A percentile compares a stretch with the other conserved stretches of the same genome.
phyloP scores from a whole-genome alignment of 2,797 vertebrate species.

The Chrysocyon brachyurus region DNA sequence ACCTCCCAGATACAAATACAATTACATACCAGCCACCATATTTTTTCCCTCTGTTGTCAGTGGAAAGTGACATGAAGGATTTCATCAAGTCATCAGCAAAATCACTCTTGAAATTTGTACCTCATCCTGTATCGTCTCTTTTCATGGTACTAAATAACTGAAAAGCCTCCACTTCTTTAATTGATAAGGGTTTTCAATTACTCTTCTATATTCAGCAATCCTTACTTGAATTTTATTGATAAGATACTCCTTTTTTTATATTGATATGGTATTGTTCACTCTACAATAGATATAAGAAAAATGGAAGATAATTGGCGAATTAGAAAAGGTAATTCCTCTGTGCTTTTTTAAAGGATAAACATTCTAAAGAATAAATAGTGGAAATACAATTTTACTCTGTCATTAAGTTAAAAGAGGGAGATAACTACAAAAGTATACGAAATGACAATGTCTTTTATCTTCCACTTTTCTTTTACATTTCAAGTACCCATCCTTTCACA shows the following conservation, averaged over 20 bases:
- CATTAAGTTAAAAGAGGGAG: conserved; percentile 19
- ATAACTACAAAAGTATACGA: conserved; percentile 23
- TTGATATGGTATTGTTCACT: not conserved
- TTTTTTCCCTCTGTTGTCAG: not conserved
- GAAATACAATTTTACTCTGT: not conserved
- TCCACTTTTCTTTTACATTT: not conserved
- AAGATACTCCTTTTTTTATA: not conserved
- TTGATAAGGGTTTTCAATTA: not conserved
- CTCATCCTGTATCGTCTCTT: not conserved
- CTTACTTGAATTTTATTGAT: conserved; percentile 63
- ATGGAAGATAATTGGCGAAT: not conserved
- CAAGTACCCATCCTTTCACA: not conserved
- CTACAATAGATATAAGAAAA: not conserved
- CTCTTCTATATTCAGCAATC: not conserved
- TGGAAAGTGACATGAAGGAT: not conserved
- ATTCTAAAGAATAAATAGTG: conserved; percentile 31
- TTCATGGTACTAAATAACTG: not conserved
- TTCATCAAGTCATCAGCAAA: not conserved
- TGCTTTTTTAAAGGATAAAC: not conserved
- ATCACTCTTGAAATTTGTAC: not conserved
- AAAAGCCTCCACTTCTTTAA: not conserved
- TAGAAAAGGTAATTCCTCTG: conserved; percentile 49
- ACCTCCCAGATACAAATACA: not conserved
- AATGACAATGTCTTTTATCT: not conserved
- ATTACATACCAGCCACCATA: not conserved